Percentiles rank a stretch among this genome's conserved stretches.
Conservation (phyloP, 2,113 vertebrate species). For the Xiphias gladius region DNA sequence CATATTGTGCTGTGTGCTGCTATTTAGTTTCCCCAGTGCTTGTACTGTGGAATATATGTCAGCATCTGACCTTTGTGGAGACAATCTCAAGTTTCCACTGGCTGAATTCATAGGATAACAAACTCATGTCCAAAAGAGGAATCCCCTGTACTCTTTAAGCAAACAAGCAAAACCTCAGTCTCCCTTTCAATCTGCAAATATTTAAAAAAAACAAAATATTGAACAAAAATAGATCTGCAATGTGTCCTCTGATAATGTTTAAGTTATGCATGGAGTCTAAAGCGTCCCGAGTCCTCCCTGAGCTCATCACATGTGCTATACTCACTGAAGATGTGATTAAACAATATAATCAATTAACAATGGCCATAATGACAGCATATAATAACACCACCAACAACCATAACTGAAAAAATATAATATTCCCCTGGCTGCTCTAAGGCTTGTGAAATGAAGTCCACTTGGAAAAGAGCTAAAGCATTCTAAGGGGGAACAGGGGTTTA, state of each 20-base stretch:
- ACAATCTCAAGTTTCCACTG: constrained; percentile 60
- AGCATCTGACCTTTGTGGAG: constrained; percentile 54
- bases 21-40: constrained; percentile 31
- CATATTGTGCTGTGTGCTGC: constrained; percentile 18
- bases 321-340: constrained; percentile 45
- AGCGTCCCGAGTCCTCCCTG: constrained; percentile 3
- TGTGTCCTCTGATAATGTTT: constrained; percentile 16
- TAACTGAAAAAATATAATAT: constrained; percentile 76
- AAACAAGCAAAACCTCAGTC: constrained; percentile 46
- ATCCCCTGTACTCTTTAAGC: constrained; percentile 41
- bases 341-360: constrained; percentile 67
- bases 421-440: constrained; percentile 72
- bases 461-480: constrained; percentile 77
- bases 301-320: constrained; percentile 1
- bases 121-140: constrained; percentile 45
- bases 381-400: constrained; percentile 70
- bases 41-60: constrained; percentile 51
- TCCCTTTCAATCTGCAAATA: constrained; percentile 56
- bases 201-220: constrained; percentile 46
- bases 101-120: constrained; percentile 51
- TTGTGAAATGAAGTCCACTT: constrained; percentile 80
- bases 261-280: background rate
- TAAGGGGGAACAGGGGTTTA: constrained; percentile 74
- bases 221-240: constrained; percentile 27
- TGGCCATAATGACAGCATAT: constrained; percentile 60